Conservation (phyloP, 2,113 vertebrate species). For the Cryptomyrus ogoouensis region DNA sequence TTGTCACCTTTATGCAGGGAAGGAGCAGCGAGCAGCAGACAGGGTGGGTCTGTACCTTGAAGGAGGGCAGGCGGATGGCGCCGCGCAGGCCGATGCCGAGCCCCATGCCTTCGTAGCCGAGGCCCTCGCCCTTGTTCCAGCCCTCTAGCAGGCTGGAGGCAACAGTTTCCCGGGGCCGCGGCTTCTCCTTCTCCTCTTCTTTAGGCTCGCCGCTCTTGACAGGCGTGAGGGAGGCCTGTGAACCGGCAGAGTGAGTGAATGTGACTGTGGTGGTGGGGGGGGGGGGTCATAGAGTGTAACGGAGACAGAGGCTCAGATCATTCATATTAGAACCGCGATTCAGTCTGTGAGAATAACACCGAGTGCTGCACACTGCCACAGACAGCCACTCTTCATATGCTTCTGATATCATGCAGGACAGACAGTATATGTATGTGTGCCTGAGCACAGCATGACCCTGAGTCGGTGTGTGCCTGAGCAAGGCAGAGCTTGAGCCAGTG, state of each 20-base stretch:
- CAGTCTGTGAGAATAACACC: background rate
- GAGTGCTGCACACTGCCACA: background rate
- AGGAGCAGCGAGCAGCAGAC: background rate
- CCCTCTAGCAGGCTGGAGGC: slow-evolving; percentile 68
- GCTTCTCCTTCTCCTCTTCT: slow-evolving; percentile 66
- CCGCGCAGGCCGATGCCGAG: slow-evolving; percentile 67
- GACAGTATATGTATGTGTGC: no score
- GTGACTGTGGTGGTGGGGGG: no score
- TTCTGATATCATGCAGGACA: background rate
- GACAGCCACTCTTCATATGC: background rate
- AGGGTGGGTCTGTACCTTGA: slow-evolving; percentile 68
- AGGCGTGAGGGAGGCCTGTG: slow-evolving; percentile 67
- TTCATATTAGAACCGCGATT: background rate
- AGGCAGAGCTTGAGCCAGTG: background rate
- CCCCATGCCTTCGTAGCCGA: slow-evolving; percentile 68
- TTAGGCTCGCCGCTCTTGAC: slow-evolving; percentile 69
- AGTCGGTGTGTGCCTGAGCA: no score
- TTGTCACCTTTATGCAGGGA: background rate
- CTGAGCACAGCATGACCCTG: no score
- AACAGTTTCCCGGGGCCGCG: slow-evolving; percentile 66
- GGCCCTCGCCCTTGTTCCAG: slow-evolving; percentile 72
- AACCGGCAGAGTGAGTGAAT: background rate
- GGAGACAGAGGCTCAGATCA: no score
- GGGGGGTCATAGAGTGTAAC: no score
- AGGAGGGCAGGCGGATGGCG: slow-evolving; percentile 83